A percentile compares a stretch with the other conserved stretches of the same genome.
Conservation (phyloP, 2,888 invertebrate genomes). For the Epirrhoe alternata region DNA sequence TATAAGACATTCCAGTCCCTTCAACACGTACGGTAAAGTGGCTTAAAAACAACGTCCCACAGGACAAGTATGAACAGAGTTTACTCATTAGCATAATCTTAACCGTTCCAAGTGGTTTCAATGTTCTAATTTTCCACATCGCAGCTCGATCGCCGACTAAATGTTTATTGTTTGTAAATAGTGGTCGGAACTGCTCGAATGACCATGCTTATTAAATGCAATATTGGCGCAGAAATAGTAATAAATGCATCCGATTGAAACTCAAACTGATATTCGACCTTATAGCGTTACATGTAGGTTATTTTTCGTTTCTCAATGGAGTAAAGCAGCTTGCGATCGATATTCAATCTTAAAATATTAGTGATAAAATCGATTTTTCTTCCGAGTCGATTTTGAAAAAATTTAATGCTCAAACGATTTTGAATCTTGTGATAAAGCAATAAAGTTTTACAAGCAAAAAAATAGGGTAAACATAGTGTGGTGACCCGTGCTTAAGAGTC, state of each 20-base stretch:
- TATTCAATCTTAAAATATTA: neutral
- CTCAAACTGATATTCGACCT: neutral
- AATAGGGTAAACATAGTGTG: no score
- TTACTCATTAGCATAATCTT: conserved; percentile 66
- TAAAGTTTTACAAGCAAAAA: neutral
- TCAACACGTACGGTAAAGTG: neutral
- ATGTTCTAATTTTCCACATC: conserved; percentile 56
- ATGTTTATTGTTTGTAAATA: conserved; percentile 50
- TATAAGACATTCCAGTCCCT: neutral
- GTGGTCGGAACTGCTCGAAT: conserved; percentile 32
- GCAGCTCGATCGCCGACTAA: conserved; percentile 50
- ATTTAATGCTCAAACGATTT: neutral
- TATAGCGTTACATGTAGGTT: neutral
- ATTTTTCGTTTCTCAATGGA: neutral
- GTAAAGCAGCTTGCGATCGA: neutral
- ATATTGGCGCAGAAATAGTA: conserved; percentile 1
- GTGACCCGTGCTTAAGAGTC: conserved; percentile 17
- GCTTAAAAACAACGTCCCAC: conserved; percentile 11
- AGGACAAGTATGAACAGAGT: conserved; percentile 28
- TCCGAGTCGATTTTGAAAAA: neutral
- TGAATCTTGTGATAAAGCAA: neutral
- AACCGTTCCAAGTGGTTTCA: conserved; percentile 57
- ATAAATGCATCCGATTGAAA: neutral
- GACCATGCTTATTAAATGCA: conserved; percentile 22
- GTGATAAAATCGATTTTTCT: neutral